A percentile compares a stretch with the other conserved stretches of the same genome.
phyloP scores from a whole-genome alignment of 2,888 invertebrate species.

The Lottia gigantea region DNA sequence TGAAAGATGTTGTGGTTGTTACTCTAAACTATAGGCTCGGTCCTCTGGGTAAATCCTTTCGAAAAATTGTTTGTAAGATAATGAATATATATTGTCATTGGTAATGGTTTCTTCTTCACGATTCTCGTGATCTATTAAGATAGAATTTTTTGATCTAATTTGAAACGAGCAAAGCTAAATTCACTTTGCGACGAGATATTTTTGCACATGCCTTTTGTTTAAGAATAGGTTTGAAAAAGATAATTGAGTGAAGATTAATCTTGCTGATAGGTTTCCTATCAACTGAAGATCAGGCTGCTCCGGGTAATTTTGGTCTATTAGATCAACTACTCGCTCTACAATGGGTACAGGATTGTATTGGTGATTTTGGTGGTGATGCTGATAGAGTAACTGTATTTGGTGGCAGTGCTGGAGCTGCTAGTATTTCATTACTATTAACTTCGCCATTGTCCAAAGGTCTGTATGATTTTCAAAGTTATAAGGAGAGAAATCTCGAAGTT shows the following conservation, averaged over 20 bases:
- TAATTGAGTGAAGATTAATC: too few species aligned
- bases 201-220: too few species aligned
- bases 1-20: neutral
- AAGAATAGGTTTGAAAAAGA: too few species aligned
- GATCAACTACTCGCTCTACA: neutral
- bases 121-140: too few species aligned
- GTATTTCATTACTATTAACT: neutral
- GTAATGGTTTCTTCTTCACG: too few species aligned
- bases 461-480: neutral
- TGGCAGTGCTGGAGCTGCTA: neutral
- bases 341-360: slow-evolving; percentile 5
- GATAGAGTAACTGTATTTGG: neutral
- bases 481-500: too few species aligned
- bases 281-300: neutral
- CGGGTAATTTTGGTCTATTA: neutral
- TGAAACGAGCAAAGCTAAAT: too few species aligned
- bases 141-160: too few species aligned
- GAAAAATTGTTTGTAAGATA: too few species aligned
- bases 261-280: neutral
- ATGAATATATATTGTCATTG: too few species aligned
- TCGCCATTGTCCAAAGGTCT: neutral
- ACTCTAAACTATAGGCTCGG: neutral
- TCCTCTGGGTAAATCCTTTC: neutral
- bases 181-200: too few species aligned
- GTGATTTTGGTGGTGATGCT: neutral